Evolutionary conservation across 2,113 vertebrate species (phyloP), one percentile per base, ranked within the genome.

Genomic region (Zosterops lateralis): DNA sequence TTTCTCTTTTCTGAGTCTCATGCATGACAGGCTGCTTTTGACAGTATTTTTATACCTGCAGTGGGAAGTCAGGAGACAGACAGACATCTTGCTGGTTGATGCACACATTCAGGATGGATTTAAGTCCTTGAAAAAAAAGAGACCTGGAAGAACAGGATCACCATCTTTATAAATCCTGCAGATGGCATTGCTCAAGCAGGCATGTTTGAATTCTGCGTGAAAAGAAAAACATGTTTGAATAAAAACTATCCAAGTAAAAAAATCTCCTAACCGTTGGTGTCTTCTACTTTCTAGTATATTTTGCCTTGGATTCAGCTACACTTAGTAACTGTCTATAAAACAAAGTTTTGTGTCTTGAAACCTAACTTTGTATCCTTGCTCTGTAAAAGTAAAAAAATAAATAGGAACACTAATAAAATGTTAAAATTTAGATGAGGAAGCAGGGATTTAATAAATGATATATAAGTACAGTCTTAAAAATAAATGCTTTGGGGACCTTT

Each of bases 121-220:
- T 76, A 64, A 82, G 11, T 40, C 45, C 68, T 53, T 34, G 31
- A 64, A 72, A 25, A 84, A 62, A 62, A 18, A 2, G 22, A 58
- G 42, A 78, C 22, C 29, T 34, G 45, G 50, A 91, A 84, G 57
- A 81, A 56, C 38, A 66, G 64, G 90, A 62, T 61, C 70, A 61
- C 61, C 12, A 3, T 38, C 64, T 73, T 76, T 56, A 70, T 70
- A 90, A 89, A 93, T 61, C 92, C 67, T 84, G 92, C 58, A 84
- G 75, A 87, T 77, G 36, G 77, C 94, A 95, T 96, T 84, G 68
- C 34, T 65, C 87, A 91, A 72, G 71, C 47, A 84, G 77, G 29
- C 12, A 11, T 54, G 15, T 72, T 81, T 66, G 34, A 80, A 74
- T 50, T 86, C 72, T 77, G 57, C 32, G 29, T 44, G 36, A 77